These are phyloP conservation scores for Oxyura jamaicensis DNA, from an alignment of 2,113 vertebrate species.

Conservation along the genomic window DNA sequence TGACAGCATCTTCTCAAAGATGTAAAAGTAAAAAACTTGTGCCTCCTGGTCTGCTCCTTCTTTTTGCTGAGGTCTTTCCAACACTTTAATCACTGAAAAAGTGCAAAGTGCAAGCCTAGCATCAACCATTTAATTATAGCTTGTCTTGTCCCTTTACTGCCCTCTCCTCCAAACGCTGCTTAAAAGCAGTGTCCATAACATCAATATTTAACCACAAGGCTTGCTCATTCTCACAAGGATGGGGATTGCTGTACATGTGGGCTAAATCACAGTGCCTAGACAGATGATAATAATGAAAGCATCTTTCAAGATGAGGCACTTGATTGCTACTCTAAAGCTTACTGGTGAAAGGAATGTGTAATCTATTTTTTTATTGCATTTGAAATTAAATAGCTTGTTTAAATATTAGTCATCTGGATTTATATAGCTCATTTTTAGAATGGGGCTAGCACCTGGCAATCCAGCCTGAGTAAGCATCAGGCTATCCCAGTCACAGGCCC, in stretches of 20 bases:
- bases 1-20: not conserved
- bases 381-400: slow-evolving; percentile 37
- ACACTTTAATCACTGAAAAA: not conserved
- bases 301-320: slow-evolving; percentile 21
- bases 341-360: slow-evolving; percentile 8
- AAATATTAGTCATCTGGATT: slow-evolving; percentile 51
- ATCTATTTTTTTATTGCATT: slow-evolving; percentile 19
- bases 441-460: slow-evolving; percentile 35
- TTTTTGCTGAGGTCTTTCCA: not conserved
- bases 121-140: not conserved
- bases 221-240: slow-evolving; percentile 5
- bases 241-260: not conserved
- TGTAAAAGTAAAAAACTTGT: not conserved
- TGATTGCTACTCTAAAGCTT: slow-evolving; percentile 27
- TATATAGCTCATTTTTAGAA: slow-evolving; percentile 32
- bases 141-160: not conserved
- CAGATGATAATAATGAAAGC: slow-evolving; percentile 34
- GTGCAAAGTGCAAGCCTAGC: not conserved
- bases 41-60: not conserved
- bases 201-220: slow-evolving; percentile 37
- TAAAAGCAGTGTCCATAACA: not conserved
- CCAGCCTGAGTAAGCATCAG: slow-evolving; percentile 13
- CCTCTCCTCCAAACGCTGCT: not conserved
- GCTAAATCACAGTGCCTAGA: slow-evolving; percentile 38
- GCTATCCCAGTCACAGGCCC: not conserved